Percentiles rank a stretch among this genome's conserved stretches.
Conservation (phyloP, 2,797 vertebrate species). For the Melanotaenia nigrans region DNA sequence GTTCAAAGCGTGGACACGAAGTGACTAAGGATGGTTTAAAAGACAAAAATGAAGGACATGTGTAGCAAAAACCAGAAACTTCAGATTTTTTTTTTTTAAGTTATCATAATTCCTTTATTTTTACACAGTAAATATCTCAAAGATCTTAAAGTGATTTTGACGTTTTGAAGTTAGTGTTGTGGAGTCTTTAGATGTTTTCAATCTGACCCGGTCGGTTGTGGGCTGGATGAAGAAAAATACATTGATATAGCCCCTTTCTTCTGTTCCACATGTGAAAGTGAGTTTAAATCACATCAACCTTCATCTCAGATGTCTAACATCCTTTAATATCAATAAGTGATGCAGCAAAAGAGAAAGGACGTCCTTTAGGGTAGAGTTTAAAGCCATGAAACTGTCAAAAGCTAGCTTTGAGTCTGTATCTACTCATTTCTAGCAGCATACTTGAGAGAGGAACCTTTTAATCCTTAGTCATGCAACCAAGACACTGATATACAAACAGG, state of each 20-base stretch:
- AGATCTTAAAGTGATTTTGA: neutral
- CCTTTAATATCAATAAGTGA: neutral
- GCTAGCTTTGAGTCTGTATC: conserved; percentile 29
- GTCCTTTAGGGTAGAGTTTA: neutral
- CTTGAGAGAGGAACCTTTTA: conserved; percentile 33
- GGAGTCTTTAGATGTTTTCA: neutral
- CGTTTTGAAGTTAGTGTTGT: neutral
- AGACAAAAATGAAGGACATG: too few relatives aligned
- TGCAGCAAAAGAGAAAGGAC: neutral
- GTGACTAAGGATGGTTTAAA: too few relatives aligned
- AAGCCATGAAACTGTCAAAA: conserved; percentile 3
- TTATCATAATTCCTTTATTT: neutral
- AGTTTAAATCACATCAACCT: neutral
- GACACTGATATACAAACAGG: conserved; percentile 18
- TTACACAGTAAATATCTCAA: neutral
- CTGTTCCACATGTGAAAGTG: neutral
- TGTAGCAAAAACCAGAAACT: neutral
- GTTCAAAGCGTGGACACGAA: neutral
- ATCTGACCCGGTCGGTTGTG: neutral
- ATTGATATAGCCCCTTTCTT: neutral
- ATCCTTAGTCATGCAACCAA: conserved; percentile 21
- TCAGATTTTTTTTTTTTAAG: neutral
- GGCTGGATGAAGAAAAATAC: neutral
- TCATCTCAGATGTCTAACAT: neutral
- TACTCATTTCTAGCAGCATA: conserved; percentile 34